Conservation (phyloP, 2,888 invertebrate species). For the Steinernema carpocapsae region DNA sequence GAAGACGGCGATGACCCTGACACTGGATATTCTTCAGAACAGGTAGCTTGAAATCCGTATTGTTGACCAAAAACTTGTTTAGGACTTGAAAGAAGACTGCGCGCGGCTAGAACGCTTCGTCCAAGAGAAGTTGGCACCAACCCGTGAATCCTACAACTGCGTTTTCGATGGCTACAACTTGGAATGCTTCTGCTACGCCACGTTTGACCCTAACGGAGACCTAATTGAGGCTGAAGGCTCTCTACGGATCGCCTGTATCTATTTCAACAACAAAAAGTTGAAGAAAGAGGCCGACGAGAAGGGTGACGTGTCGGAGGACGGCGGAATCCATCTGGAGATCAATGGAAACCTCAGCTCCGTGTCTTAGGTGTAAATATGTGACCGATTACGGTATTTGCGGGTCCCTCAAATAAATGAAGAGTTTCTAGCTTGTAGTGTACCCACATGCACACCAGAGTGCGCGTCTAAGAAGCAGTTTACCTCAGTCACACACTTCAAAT, state of each 20-base stretch:
- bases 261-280: too few relatives aligned
- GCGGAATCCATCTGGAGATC: too few relatives aligned
- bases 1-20: background rate
- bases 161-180: background rate
- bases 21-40: background rate
- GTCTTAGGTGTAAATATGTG: too few relatives aligned
- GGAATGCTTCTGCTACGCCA: conserved; percentile 4
- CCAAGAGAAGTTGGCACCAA: background rate
- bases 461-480: too few relatives aligned
- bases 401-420: too few relatives aligned
- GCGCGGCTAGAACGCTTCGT: background rate
- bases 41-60: background rate
- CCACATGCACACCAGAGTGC: too few relatives aligned
- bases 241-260: background rate
- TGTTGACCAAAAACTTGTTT: background rate
- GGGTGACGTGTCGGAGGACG: too few relatives aligned
- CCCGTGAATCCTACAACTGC: conserved; percentile 11
- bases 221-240: background rate
- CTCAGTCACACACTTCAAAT: too few relatives aligned
- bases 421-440: too few relatives aligned
- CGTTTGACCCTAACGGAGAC: background rate
- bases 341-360: too few relatives aligned
- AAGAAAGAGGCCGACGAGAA: too few relatives aligned
- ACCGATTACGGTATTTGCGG: too few relatives aligned
- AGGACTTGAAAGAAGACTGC: background rate